Percentiles rank a stretch among this genome's conserved stretches.
Conservation (phyloP, 2,888 invertebrate species). For the Parapristionchus giblindavisi region DNA sequence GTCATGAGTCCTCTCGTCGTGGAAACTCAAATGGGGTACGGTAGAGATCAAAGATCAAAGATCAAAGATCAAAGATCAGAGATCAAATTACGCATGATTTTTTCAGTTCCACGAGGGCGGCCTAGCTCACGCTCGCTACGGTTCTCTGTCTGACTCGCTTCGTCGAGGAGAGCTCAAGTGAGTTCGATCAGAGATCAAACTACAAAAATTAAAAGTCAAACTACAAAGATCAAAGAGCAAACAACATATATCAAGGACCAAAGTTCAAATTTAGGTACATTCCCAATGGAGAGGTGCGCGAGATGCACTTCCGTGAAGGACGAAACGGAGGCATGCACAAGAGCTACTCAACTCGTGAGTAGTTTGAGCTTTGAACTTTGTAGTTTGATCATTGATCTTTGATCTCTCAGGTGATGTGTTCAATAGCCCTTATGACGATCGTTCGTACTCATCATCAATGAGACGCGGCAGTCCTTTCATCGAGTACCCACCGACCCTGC, state of each 20-base stretch:
- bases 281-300: constrained; percentile 66
- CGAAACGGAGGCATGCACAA: constrained; percentile 61
- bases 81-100: no score
- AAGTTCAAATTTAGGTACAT: constrained; percentile 46
- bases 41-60: background rate
- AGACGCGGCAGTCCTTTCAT: constrained; percentile 64
- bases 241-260: background rate
- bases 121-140: constrained; percentile 66
- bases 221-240: background rate
- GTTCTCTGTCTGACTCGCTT: constrained; percentile 65
- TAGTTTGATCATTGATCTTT: no score
- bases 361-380: constrained; percentile 20
- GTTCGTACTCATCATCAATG: constrained; percentile 51
- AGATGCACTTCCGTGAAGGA: constrained; percentile 50
- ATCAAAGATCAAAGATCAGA: no score
- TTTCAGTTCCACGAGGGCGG: constrained; percentile 51
- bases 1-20: constrained; percentile 59
- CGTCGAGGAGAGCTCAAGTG: constrained; percentile 66
- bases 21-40: constrained; percentile 35
- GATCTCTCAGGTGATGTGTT: constrained; percentile 57
- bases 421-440: constrained; percentile 50
- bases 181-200: constrained; percentile 11
- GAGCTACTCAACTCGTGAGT: constrained; percentile 64
- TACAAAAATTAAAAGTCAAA: background rate
- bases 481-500: constrained; percentile 69